A percentile compares a stretch with the other conserved stretches of the same genome.
phyloP scores from a whole-genome alignment of 2,888 invertebrate genomes.

The Lasioglossum zephyrum region DNA sequence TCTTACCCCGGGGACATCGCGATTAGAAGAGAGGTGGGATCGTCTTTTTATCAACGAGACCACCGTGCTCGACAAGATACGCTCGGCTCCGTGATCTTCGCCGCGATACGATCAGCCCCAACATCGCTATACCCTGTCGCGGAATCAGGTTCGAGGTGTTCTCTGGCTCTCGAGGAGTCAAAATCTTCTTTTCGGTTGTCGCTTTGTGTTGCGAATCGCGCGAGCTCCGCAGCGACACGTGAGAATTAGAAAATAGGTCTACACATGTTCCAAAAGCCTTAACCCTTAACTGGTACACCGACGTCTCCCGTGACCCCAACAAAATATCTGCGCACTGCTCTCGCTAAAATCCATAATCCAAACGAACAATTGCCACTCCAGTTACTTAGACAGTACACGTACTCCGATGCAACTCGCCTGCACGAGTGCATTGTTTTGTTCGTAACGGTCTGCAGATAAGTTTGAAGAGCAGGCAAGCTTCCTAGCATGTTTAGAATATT shows the following conservation, averaged over 20 bases:
- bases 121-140: background rate
- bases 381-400: background rate
- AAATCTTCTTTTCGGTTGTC: background rate
- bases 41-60: constrained; percentile 41
- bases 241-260: too few relatives aligned
- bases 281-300: too few relatives aligned
- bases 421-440: background rate
- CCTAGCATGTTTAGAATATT: background rate
- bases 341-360: background rate
- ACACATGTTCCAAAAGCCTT: too few relatives aligned
- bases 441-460: background rate
- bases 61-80: constrained; percentile 46
- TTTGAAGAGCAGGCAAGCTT: background rate
- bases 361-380: background rate
- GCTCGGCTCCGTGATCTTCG: constrained; percentile 26
- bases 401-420: background rate
- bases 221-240: too few relatives aligned
- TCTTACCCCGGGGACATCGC: constrained; percentile 38
- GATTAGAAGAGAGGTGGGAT: constrained; percentile 36
- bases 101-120: constrained; percentile 29
- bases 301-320: too few relatives aligned
- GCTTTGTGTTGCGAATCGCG: background rate
- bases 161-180: background rate
- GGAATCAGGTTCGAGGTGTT: background rate
- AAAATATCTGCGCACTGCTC: too few relatives aligned